Evolutionary conservation across 2,888 invertebrate species (phyloP).

Genomic region (Hydrotaea diabolus): DNA sequence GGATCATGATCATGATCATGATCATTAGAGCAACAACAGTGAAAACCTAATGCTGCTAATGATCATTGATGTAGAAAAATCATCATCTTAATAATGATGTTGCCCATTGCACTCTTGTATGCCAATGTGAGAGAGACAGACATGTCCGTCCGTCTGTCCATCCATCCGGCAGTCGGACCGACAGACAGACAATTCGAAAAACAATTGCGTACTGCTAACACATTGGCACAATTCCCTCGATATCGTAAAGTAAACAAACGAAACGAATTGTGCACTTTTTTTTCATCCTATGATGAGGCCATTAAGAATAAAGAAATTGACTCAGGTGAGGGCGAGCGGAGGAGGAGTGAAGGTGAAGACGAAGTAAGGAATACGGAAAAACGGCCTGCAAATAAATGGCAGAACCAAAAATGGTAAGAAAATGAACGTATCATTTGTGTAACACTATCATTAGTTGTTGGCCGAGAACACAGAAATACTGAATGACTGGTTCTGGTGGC

Average conservation of each 20-base stretch:
- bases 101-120: background rate
- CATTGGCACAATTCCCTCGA: constrained; percentile 70
- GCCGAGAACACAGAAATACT: background rate
- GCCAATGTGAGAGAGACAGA: background rate
- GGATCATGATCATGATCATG: background rate
- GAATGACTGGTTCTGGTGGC: background rate
- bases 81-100: constrained; percentile 4
- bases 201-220: constrained; percentile 64
- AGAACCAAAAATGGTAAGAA: background rate
- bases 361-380: background rate
- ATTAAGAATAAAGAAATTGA: background rate
- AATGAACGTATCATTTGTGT: constrained; percentile 23
- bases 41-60: constrained; percentile 2
- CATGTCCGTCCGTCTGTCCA: background rate
- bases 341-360: background rate
- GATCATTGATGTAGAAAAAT: constrained; percentile 32
- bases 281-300: background rate
- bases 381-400: constrained; percentile 2
- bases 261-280: constrained; percentile 36
- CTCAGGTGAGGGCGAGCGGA: background rate
- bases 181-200: background rate
- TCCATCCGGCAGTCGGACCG: no score
- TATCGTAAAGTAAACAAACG: constrained; percentile 56
- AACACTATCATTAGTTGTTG: constrained; percentile 25
- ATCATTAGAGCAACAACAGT: background rate